Base-by-base conservation (phyloP, 2,888 invertebrate species). In the Endotricha flammealis region DNA sequence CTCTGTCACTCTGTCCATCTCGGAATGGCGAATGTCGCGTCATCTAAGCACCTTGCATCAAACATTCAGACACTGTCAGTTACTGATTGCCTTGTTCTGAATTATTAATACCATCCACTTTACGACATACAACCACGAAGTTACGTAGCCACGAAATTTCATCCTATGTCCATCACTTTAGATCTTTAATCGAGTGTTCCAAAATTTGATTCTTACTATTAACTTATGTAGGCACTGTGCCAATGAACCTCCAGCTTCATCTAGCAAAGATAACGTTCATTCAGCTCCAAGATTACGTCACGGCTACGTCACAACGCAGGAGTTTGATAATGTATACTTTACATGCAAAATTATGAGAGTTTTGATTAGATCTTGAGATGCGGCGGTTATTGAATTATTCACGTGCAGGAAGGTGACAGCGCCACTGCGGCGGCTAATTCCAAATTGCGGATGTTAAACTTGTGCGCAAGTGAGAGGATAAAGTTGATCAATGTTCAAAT, bases 331-430 rank as follows among this genome's bases (percentile, higher is more conserved):
- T 32, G 22, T 32, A 29, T 37, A 23, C 9, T 32, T 40, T 57
- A 58, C 62, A 63, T 54, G 55, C 57, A 60, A 57, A 60, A 56
- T 56, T 53, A 59, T 44, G 53, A 44, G 61, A 72, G 64, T 69
- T 71, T 58, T 66, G 66, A 73, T 74, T 71, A 68, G 61, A 72
- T 77, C 67, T 64, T 61, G 64, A 56, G 49, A 59, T 57, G 63
- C 62, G 57, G 42, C 44, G 50, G 49, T 54, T 59, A 74, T 72
- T 71, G 68, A 73, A 76, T 77, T 70, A 76, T 75, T 72, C 64
- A 74, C 47, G 46, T 44, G 48, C 39, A 44, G 48, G 30, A 35
- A 35, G 41, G 52, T 42, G 43, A 38, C 46, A 48, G 53, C 53
- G 55, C 46, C 51, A 50, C 41, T 57, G 45, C 54, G 51, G 44